phyloP scores from a whole-genome alignment of 2,888 invertebrate species.

The Rhaphigaster nebulosa region DNA sequence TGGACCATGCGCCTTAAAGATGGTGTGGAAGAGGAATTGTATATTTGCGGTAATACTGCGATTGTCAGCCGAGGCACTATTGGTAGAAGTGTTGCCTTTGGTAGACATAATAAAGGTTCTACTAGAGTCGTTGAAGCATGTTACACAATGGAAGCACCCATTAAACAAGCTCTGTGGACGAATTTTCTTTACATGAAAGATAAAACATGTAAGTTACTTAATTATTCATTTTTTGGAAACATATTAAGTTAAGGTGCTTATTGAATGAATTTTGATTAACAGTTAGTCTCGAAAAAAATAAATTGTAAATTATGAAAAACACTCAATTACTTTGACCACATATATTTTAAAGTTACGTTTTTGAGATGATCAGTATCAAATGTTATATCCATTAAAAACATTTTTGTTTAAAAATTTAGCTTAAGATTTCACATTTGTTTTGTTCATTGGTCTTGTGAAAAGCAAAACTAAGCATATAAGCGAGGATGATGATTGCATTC shows the following conservation, averaged over 20 bases:
- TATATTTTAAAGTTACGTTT: too few species aligned
- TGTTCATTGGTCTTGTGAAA: too few species aligned
- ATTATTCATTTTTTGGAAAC: neutral
- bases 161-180: conserved; percentile 86
- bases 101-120: conserved; percentile 65
- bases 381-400: too few species aligned
- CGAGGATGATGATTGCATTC: too few species aligned
- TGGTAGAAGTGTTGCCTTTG: conserved; percentile 64
- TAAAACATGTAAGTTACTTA: conserved; percentile 53
- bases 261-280: neutral
- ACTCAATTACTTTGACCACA: too few species aligned
- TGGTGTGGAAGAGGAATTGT: conserved; percentile 85
- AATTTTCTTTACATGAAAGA: conserved; percentile 71
- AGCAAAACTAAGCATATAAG: too few species aligned
- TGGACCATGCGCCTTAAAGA: conserved; percentile 73
- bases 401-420: too few species aligned
- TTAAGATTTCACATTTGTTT: too few species aligned
- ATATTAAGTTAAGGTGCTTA: too few species aligned
- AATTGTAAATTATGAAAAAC: too few species aligned
- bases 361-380: too few species aligned
- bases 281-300: too few species aligned
- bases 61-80: conserved; percentile 74
- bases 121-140: conserved; percentile 73
- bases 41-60: conserved; percentile 86
- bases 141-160: conserved; percentile 86